Evolutionary conservation across 2,888 invertebrate species (phyloP), one percentile per base, ranked within the genome.

Genomic region (Listrodromus nycthemerus): DNA sequence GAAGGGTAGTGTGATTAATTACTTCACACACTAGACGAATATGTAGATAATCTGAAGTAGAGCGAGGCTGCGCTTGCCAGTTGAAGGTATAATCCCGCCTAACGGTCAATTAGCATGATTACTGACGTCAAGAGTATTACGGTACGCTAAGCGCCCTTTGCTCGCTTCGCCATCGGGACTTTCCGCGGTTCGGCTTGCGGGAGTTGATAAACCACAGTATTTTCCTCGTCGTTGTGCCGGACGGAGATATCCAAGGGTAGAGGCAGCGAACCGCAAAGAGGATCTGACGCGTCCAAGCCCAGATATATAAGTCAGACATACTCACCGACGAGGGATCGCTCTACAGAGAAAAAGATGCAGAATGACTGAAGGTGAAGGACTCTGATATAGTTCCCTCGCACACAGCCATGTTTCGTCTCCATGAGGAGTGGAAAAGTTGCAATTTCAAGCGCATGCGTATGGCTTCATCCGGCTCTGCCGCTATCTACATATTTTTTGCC

Each of bases 391-490:
- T 55, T 55, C 55, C 21, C 24, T 24, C 10, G 19, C 10, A 8
- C 24, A 41, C 41, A 58, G 41, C 16, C 1, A 24, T 41, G 58
- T 41, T 37, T 7, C 66, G 10, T 58, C 4, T 5, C 21, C 41
- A 8, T 2, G 33, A 13, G 63, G 55, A 79, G 65, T 65, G 67
- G 37, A 79, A 79, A 65, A 70, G 74, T 74, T 21, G 79, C 65
- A 82, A 82, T 48, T 74, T 55, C 37, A 75, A 75, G 10, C 70
- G 45, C 66, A 48, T 69, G 13, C 70, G 52, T 58, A 48, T 67
- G 82, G 79, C 58, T 79, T 82, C 82, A 58, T 70, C 82, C 65
- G 82, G 63, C 63, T 82, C 69, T 74, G 41, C 55, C 48, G 16
- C 16, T n/a, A 52, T 33, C 52, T 61, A 55, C 52, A 50, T 69